Evolutionary conservation across 2,888 invertebrate species (phyloP), one percentile per base, ranked within the genome.

Genomic region (Caenorhabditis virilis): DNA sequence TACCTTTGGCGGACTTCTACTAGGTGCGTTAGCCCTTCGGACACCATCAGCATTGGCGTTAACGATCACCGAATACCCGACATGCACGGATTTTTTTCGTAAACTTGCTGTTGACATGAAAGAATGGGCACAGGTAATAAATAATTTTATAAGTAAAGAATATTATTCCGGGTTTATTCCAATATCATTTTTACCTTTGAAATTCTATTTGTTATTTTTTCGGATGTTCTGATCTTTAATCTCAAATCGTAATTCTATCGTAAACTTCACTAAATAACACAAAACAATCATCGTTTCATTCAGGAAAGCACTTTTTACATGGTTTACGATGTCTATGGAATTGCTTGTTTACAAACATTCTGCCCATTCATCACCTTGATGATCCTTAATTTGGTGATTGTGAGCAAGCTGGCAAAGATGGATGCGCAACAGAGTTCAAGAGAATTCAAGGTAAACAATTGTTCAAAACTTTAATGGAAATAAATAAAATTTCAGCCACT

Each of bases 11-110:
- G 58, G 67, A 16, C 58, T 72, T 38, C 41, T 77, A 7, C 25
- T 64, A 22, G 50, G 55, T 15, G 63, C 72, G 9, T 51, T 64
- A 7, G 35, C 55, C 9, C 52, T 77, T 18, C 54, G 77, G 13
- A 48, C 68, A 2, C 74, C 73, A 22, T 52, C 69, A 18, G 63
- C 62, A 15, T 51, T 68, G 51, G 73, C 75, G 2, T 39, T 75
- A 30, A 69, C 48, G 6, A 59, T 77, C 15, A 61, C 69, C 15
- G 62, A 59, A 35, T 77, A 68, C 50, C 64, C 70, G 9, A 41
- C 58, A n/a, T 77, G 77, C 51, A 27, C 52, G 7, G 77, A 77
- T 43, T 71, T 72, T 23, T 74, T 77, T 48, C 58, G 77, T 26
- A 69, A 67, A n/a, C 43, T 77, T 22, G 76, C 76, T 2, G 76